Evolutionary conservation across 2,113 vertebrate genomes (phyloP).

Genomic region (Macaca fascicularis): T2T-MFA8v1.1 NC_088379.1:72519501-72520000

Average conservation of each 20-base stretch:
- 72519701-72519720: not conserved
- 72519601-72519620: not conserved
- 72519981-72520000: not conserved
- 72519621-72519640: not conserved
- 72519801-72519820: not conserved
- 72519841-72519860: not conserved
- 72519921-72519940: not conserved
- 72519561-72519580: not conserved
- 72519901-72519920: not conserved
- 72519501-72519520: not conserved
- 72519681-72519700: not conserved
- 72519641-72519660: not conserved
- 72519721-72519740: not conserved
- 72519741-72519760: not conserved
- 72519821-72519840: not conserved
- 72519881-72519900: not conserved
- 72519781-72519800: not conserved
- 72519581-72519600: not conserved
- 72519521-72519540: not conserved
- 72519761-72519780: not conserved
- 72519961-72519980: not conserved
- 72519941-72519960: not conserved
- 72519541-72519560: not conserved
- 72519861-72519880: not conserved
- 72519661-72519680: not conserved